A percentile compares a stretch with the other conserved stretches of the same genome.
Conservation (phyloP, 2,797 vertebrate species). For the Numenius phaeopus region DNA sequence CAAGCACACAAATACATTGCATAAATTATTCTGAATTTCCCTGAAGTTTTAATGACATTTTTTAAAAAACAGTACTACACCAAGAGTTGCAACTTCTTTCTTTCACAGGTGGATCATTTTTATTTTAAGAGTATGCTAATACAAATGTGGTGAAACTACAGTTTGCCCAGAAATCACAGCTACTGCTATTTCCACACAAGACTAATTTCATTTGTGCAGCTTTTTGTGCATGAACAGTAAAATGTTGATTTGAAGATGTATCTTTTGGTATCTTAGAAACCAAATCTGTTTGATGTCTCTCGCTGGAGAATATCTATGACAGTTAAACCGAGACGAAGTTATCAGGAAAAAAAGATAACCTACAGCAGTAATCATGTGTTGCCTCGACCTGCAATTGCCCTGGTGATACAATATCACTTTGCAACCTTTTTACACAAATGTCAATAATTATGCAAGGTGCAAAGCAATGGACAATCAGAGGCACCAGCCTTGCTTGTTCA, state of each 20-base stretch:
- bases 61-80: neutral
- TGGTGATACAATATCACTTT: rapidly evolving
- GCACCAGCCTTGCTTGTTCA: neutral
- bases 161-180: neutral
- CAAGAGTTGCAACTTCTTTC: neutral
- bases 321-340: conserved; percentile 5
- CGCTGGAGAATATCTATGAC: neutral
- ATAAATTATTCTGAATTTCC: conserved; percentile 13
- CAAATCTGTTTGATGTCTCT: conserved; percentile 19
- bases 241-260: conserved; percentile 20
- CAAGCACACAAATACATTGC: neutral
- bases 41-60: neutral
- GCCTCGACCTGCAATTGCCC: neutral
- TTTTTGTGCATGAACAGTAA: neutral
- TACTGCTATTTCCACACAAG: neutral
- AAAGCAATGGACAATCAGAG: neutral
- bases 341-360: neutral
- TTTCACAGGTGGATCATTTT: neutral
- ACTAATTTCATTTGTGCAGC: neutral
- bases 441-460: neutral
- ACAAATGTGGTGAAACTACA: neutral
- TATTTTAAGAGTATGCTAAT: neutral
- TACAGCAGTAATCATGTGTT: neutral
- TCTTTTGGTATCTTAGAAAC: conserved; percentile 58
- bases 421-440: neutral